Conservation (phyloP, 1,140 invertebrate species). For the Lepidurus apus region DNA sequence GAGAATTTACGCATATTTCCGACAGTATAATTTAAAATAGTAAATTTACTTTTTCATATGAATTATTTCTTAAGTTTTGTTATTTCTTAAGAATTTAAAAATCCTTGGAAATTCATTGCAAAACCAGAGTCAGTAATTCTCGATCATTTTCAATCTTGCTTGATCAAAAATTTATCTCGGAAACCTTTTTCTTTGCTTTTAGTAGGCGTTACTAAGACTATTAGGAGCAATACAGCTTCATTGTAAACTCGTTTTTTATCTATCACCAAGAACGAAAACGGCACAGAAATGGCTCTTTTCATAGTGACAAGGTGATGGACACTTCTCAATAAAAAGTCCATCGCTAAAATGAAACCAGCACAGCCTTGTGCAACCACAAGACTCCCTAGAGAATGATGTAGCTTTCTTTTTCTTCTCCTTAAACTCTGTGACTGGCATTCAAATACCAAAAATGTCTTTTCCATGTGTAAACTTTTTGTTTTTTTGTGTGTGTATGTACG, state of each 20-base stretch:
- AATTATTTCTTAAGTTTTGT: too few species aligned
- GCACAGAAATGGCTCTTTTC: neutral
- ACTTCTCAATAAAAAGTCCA: conserved; percentile 13
- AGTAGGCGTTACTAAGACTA: too few species aligned
- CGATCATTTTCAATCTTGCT: too few species aligned
- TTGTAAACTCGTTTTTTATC: neutral
- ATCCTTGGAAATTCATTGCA: too few species aligned
- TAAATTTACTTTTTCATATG: too few species aligned
- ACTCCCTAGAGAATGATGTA: neutral
- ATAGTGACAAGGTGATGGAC: conserved; percentile 10
- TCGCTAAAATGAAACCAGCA: neutral
- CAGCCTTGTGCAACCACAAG: conserved; percentile 11
- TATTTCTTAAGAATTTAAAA: too few species aligned
- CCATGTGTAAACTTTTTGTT: neutral
- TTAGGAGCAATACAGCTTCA: neutral
- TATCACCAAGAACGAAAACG: neutral
- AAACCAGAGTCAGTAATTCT: too few species aligned
- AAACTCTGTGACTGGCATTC: neutral
- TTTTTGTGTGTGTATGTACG: neutral
- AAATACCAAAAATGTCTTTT: neutral
- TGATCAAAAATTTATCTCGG: too few species aligned
- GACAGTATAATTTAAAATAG: too few species aligned
- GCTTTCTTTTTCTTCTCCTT: neutral
- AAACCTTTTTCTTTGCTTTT: too few species aligned
- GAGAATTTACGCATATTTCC: too few species aligned